phyloP scores from a whole-genome alignment of 2,888 invertebrate species.

The Eupithecia inturbata region DNA sequence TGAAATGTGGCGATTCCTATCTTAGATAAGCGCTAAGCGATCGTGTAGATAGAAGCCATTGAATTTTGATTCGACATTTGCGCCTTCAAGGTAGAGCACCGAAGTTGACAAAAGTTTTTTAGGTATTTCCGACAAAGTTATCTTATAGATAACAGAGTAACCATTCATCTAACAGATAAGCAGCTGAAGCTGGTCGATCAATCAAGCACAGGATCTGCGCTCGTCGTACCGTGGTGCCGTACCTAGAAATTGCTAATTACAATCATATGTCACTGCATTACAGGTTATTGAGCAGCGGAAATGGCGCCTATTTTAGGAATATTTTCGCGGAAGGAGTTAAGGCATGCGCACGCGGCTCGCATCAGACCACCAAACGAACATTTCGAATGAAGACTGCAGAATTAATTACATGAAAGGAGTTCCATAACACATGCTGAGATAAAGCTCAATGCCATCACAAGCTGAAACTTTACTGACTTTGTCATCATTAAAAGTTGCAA shows the following conservation, averaged over 20 bases:
- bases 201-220: conserved; percentile 80
- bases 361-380: conserved; percentile 10
- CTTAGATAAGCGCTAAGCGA: conserved; percentile 72
- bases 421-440: neutral
- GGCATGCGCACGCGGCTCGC: conserved; percentile 36
- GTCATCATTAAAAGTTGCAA: neutral
- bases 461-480: neutral
- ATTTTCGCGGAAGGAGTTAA: conserved; percentile 75
- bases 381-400: neutral
- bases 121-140: conserved; percentile 31
- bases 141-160: conserved; percentile 43
- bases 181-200: conserved; percentile 56
- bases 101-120: conserved; percentile 20
- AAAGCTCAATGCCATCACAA: neutral
- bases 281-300: conserved; percentile 58
- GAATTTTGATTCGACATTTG: conserved; percentile 67
- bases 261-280: conserved; percentile 56
- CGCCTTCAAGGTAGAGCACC: neutral
- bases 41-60: conserved; percentile 72
- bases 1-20: conserved; percentile 75
- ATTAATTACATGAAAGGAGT: neutral
- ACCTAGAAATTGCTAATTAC: conserved; percentile 64
- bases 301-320: conserved; percentile 81
- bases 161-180: conserved; percentile 50
- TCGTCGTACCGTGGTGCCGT: conserved; percentile 77